Evolutionary conservation across 2,113 vertebrate species (phyloP), one percentile per base, ranked within the genome.

Genomic region (Indicator indicator): DNA sequence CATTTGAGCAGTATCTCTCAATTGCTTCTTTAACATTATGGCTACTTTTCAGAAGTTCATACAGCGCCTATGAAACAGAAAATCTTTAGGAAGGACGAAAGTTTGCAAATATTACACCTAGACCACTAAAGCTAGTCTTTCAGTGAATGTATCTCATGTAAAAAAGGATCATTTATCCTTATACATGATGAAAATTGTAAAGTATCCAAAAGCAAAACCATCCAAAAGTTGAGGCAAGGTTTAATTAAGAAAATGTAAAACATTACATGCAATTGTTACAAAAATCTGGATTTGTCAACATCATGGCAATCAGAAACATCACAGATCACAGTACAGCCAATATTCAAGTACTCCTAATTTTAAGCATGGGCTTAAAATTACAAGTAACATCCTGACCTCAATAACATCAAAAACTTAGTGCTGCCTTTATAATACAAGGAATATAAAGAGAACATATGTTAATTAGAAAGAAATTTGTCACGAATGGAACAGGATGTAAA

Each of bases 1-100:
- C 97, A 73, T 97, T 99, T 94, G 96, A 98, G 97, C 98, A 98
- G 87, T 99, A 98, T 89, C 98, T 98, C 88, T 99, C 98, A 58
- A 99, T 95, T 77, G 99, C 99, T 97, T 99, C 98, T 50, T 98
- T 98, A 56, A 98, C 94, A 93, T 99, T 98, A 96, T 99, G 99
- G 97, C 98, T 98, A 95, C 98, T 99, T 96, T 98, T 99, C 63
- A 99, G 96, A 94, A 99, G 99, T 96, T 99, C 99, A 94, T 98
- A 97, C 56, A 99, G 97, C 5, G 99, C 99, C 99, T 99, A 60
- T 1, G n/a, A 94, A 68, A 83, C 16, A 27, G 40, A 81, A 79
- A 83, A n/a, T n/a, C 12, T 87, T 83, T 36, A 86, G 52, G 65
- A 82, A 83, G 32, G 79, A 16, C 36, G 6, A 12, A 56, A 59